Evolutionary conservation across 1,140 invertebrate genomes (phyloP).

Genomic region (Acromyrmex heyeri): DNA sequence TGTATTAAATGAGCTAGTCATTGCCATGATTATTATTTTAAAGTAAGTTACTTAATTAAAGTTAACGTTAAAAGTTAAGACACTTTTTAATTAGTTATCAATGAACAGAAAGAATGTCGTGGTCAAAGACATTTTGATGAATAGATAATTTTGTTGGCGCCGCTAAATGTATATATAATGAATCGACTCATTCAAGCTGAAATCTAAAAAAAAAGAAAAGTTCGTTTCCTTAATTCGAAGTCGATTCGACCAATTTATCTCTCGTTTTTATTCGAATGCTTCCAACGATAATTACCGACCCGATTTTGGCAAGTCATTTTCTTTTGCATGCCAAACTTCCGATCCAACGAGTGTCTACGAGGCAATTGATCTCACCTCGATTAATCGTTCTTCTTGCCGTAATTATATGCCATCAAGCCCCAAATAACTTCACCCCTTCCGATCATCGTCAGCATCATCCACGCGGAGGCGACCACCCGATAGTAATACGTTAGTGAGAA

Average conservation of each 20-base stretch:
- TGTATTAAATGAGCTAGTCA: too few species aligned
- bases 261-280: conserved; percentile 24
- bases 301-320: not conserved
- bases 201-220: conserved; percentile 21
- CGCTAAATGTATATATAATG: conserved; percentile 21
- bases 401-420: conserved; percentile 48
- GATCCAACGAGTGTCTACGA: not conserved
- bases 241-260: conserved; percentile 29
- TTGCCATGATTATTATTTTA: not conserved
- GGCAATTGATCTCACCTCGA: conserved; percentile 55
- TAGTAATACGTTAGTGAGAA: conserved; percentile 34
- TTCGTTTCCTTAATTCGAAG: conserved; percentile 23
- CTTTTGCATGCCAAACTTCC: conserved; percentile 29
- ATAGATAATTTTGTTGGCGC: conserved; percentile 31
- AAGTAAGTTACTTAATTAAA: not conserved
- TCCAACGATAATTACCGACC: conserved; percentile 33
- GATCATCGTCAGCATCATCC: conserved; percentile 39
- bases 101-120: conserved; percentile 3
- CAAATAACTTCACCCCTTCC: not conserved
- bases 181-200: conserved; percentile 22
- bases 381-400: conserved; percentile 65
- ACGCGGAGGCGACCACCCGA: not conserved
- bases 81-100: conserved; percentile 29
- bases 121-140: not conserved
- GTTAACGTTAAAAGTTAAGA: not conserved